Conservation (phyloP, 2,888 invertebrate species). For the Synanthedon tipuliformis region DNA sequence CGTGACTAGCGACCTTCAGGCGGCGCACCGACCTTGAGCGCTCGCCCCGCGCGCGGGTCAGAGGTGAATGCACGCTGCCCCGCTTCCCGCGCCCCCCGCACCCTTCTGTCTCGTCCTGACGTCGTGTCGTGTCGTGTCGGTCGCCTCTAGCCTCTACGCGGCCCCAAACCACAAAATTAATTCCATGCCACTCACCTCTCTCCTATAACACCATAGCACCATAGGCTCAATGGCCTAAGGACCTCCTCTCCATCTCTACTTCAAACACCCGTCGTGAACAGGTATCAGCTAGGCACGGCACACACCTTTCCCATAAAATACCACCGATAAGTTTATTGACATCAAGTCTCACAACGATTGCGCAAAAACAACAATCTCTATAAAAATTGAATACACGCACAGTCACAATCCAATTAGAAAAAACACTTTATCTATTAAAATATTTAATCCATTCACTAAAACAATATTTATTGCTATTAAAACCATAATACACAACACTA, state of each 20-base stretch:
- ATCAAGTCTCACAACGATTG: constrained; percentile 59
- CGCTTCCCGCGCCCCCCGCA: constrained; percentile 25
- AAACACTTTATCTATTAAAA: constrained; percentile 35
- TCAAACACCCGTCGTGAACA: constrained; percentile 49
- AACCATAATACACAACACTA: constrained; percentile 56
- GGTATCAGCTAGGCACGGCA: constrained; percentile 60
- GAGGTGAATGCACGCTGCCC: constrained; percentile 62
- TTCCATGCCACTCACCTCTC: constrained; percentile 42
- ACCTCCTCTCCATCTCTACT: constrained; percentile 32
- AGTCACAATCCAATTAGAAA: constrained; percentile 27
- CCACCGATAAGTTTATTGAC: constrained; percentile 69
- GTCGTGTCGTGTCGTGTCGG: no score
- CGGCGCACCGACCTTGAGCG: constrained; percentile 69
- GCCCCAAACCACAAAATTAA: constrained; percentile 18
- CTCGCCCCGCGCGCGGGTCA: constrained; percentile 66
- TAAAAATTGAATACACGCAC: constrained; percentile 39
- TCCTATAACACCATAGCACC: constrained; percentile 42
- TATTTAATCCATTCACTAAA: constrained; percentile 43
- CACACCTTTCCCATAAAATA: constrained; percentile 70
- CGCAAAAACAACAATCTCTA: constrained; percentile 44
- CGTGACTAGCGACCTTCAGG: constrained; percentile 66
- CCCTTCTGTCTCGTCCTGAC: constrained; percentile 18
- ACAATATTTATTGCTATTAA: constrained; percentile 40
- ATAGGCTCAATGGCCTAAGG: constrained; percentile 24
- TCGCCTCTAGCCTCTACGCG: constrained; percentile 16